These are phyloP conservation scores for Tarsius wallacei DNA, from an alignment of 2,797 vertebrate species.

Conservation along the genomic window DNA sequence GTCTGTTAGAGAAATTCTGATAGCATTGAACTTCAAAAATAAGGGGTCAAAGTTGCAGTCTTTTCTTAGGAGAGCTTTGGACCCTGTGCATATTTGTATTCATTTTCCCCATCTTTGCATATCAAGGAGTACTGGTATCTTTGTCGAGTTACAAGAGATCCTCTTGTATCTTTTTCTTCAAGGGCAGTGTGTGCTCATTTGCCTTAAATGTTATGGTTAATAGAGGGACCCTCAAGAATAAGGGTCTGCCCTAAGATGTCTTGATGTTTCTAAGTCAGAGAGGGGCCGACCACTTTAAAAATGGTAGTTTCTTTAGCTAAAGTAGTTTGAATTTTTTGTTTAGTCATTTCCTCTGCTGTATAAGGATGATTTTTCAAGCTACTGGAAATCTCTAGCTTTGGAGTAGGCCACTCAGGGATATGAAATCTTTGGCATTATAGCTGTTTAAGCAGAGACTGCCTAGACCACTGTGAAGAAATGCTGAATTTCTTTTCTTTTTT, in stretches of 20 bases:
- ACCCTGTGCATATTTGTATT: neutral
- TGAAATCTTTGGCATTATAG: neutral
- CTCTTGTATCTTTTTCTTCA: neutral
- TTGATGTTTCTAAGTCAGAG: constrained; percentile 24
- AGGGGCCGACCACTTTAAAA: neutral
- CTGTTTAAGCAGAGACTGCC: constrained; percentile 19
- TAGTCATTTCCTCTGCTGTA: neutral
- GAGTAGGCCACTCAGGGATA: neutral
- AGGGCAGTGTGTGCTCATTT: neutral
- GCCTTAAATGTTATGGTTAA: constrained; percentile 48
- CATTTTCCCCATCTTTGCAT: constrained; percentile 3
- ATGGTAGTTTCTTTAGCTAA: constrained; percentile 38
- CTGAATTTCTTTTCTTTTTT: neutral
- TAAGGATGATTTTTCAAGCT: constrained; percentile 39
- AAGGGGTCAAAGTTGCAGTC: neutral
- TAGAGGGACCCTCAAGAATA: neutral
- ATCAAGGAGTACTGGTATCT: neutral
- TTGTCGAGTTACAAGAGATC: constrained; percentile 37
- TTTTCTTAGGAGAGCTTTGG: constrained; percentile 12
- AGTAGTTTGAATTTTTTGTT: constrained; percentile 37
- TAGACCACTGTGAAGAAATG: neutral
- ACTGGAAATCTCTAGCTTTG: neutral
- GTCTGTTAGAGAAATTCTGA: neutral
- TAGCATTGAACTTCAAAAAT: constrained; percentile 11
- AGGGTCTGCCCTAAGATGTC: neutral